Evolutionary conservation across 1,140 invertebrate species (phyloP), one percentile per base, ranked within the genome.

Genomic region (Cotesia glomerata): DNA sequence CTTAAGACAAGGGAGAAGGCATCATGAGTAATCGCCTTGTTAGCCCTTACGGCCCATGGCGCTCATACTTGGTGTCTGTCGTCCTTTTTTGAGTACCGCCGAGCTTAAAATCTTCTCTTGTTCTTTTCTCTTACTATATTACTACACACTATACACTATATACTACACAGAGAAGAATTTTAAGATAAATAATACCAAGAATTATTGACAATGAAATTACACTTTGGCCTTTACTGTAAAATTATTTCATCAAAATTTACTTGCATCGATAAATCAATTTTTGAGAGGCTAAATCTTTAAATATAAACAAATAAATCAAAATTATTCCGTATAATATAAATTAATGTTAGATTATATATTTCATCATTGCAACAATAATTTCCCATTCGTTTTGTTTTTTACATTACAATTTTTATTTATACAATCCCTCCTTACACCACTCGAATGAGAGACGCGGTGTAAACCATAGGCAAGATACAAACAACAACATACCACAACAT

Each of bases 1-100:
- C 82, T 85, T 86, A 82, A 84, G 80, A 45, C 39, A 45, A 45
- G 39, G 39, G 39, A 45, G 39, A 45, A 68, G 83, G 72, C 83
- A 81, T 81, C 82, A 86, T 86, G 85, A 86, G 83, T 86, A 86
- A 86, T 87, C 84, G 82, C 78, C 86, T 86, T 86, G 86, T 87
- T 87, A 86, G 84, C 82, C 81, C 84, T 85, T 85, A 83, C 85
- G 83, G 84, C 79, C 82, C 79, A 85, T 85, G 82, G 80, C 75
- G 77, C 75, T 84, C 78, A 79, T 83, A 81, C 80, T 81, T 78
- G 76, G 79, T 80, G 74, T 76, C 7, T 69, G 56, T 70, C 58
- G 64, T 71, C 35, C 7, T 45, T 45, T 45, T 45, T 45, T 45
- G 39, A 45, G 39, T 9, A 45, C 39, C 39, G 39, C 39, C 39